These are phyloP conservation scores for Erpetoichthys calabaricus DNA, from an alignment of 2,797 vertebrate species.

Conservation along the genomic window DNA sequence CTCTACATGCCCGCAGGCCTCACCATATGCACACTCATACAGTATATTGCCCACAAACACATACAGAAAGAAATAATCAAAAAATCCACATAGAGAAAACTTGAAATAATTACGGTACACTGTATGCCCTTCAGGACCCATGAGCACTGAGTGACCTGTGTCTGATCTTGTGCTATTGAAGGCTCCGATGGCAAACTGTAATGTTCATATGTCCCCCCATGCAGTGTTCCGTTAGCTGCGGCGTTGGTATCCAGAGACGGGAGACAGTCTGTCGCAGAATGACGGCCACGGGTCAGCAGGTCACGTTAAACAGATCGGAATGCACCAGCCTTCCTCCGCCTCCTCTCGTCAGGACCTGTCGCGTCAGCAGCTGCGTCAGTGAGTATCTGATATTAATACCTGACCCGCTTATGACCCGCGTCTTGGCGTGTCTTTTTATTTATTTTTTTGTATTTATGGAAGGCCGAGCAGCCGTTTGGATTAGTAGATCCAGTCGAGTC, in stretches of 20 bases:
- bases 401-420: not conserved
- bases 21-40: too few species aligned
- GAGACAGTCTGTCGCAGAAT: conserved; percentile 55
- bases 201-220: conserved; percentile 6
- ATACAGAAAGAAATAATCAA: too few species aligned
- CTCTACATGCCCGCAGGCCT: too few species aligned
- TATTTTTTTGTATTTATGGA: conserved; percentile 1
- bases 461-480: too few species aligned
- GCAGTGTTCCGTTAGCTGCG: conserved; percentile 80
- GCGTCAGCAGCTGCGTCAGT: conserved; percentile 63
- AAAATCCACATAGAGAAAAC: too few species aligned
- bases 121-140: too few species aligned
- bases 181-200: not conserved
- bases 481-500: too few species aligned
- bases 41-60: too few species aligned
- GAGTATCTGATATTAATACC: conserved; percentile 33
- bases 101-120: too few species aligned
- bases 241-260: conserved; percentile 64
- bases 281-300: conserved; percentile 47
- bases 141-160: too few species aligned
- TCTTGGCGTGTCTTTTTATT: not conserved
- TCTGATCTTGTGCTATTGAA: too few species aligned
- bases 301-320: conserved; percentile 36
- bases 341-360: conserved; percentile 59
- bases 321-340: conserved; percentile 48